These are phyloP conservation scores for Amphilophus citrinellus DNA, from an alignment of 2,113 vertebrate genomes.

Conservation along the genomic window DNA sequence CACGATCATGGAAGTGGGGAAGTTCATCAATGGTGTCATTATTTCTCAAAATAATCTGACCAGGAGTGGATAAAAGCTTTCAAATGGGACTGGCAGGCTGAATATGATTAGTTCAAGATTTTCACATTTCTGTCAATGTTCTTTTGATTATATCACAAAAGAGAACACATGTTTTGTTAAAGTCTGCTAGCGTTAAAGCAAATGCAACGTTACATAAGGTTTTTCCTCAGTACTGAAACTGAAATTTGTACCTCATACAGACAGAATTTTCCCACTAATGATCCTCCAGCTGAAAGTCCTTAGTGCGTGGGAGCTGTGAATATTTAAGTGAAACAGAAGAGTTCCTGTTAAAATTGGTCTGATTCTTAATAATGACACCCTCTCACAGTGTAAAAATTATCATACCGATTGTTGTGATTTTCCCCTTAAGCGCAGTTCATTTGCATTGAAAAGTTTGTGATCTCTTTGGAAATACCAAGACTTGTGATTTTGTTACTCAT, in stretches of 20 bases:
- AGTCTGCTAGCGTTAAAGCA: not conserved
- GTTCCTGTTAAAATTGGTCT: not conserved
- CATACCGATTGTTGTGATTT: not conserved
- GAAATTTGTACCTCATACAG: not conserved
- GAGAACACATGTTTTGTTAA: not conserved
- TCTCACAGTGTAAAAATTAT: not conserved
- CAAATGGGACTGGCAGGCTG: not conserved
- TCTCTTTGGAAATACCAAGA: not conserved
- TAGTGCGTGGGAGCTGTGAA: conserved; percentile 1
- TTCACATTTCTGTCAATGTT: conserved; percentile 20
- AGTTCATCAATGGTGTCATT: conserved; percentile 35
- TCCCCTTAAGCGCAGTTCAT: not conserved
- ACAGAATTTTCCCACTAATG: not conserved
- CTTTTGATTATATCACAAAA: conserved; percentile 18
- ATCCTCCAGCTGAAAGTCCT: conserved; percentile 12
- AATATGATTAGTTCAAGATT: conserved; percentile 27
- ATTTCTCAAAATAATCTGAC: conserved; percentile 36
- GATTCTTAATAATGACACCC: not conserved
- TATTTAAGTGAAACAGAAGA: not conserved
- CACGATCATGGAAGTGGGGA: not conserved
- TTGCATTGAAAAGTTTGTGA: not conserved
- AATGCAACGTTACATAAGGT: not conserved
- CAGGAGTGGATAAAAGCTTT: conserved; percentile 25
- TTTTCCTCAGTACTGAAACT: not conserved
- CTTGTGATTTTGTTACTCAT: not conserved